Conservation (phyloP, 2,113 vertebrate genomes). For the Ageneiosus marmoratus region DNA sequence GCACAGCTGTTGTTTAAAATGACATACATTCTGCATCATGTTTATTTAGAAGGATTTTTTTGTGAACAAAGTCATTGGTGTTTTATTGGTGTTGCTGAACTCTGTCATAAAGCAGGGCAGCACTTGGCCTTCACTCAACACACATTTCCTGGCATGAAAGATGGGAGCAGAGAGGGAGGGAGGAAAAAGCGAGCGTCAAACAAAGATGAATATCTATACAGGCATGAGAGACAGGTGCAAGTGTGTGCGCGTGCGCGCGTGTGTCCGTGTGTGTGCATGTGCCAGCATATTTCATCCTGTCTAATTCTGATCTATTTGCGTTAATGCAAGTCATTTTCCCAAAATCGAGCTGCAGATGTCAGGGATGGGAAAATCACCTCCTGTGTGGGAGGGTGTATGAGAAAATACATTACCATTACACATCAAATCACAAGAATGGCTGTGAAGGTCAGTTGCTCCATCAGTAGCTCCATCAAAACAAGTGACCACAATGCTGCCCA, state of each 20-base stretch:
- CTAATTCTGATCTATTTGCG: constrained; percentile 10
- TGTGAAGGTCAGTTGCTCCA: constrained; percentile 2
- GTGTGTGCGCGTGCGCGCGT: constrained; percentile 6
- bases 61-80: constrained; percentile 51
- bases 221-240: constrained; percentile 32
- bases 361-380: constrained; percentile 3
- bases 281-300: constrained; percentile 1
- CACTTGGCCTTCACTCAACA: constrained; percentile 55
- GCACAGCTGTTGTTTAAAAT: constrained; percentile 11
- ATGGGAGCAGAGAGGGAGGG: constrained; percentile 16
- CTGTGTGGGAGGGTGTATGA: neutral
- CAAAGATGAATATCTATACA: constrained; percentile 17
- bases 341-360: constrained; percentile 14
- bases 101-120: constrained; percentile 64
- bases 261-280: neutral
- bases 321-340: constrained; percentile 10
- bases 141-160: constrained; percentile 54
- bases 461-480: neutral
- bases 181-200: neutral
- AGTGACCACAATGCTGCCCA: neutral
- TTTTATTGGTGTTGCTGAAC: constrained; percentile 66
- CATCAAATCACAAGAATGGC: neutral
- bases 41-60: constrained; percentile 61
- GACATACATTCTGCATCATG: constrained; percentile 3
- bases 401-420: constrained; percentile 7